Evolutionary conservation across 2,113 vertebrate species (phyloP).

Genomic region (Crotalus viridis): DNA sequence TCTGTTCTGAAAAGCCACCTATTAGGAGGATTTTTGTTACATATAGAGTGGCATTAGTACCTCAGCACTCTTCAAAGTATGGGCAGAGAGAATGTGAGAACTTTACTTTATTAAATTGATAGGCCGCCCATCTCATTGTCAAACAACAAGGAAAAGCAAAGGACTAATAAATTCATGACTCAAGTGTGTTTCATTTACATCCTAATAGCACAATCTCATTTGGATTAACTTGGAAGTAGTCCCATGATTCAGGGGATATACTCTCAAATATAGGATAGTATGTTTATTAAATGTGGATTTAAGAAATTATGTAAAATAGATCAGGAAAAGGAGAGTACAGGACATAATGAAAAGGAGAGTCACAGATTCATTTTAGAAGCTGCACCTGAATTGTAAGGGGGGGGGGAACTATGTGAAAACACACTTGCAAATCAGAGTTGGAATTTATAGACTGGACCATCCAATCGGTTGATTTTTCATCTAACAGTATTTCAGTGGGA

Average conservation of each 20-base stretch:
- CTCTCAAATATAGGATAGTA: not conserved
- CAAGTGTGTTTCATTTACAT: not conserved
- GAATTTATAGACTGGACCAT: not conserved
- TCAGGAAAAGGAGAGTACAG: not conserved
- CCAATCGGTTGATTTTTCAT: not conserved
- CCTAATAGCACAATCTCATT: not conserved
- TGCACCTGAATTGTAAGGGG: not conserved
- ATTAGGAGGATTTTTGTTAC: not conserved
- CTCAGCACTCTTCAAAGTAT: not conserved
- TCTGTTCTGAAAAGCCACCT: not conserved
- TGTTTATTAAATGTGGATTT: not conserved
- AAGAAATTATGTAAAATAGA: not conserved
- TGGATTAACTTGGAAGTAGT: not conserved
- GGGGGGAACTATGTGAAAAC: not conserved
- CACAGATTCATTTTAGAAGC: not conserved
- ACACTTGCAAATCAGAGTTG: not conserved
- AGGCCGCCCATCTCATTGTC: not conserved
- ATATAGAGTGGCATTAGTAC: not conserved
- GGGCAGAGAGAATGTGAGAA: not conserved
- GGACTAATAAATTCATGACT: not conserved
- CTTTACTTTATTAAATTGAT: not conserved
- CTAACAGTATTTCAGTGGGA: not conserved
- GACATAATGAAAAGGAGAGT: not conserved
- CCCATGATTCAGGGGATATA: not conserved
- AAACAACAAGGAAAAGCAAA: not conserved